Percentiles rank a stretch among this genome's conserved stretches.
phyloP scores from a whole-genome alignment of 2,797 vertebrate species.

The Thamnophis elegans region DNA sequence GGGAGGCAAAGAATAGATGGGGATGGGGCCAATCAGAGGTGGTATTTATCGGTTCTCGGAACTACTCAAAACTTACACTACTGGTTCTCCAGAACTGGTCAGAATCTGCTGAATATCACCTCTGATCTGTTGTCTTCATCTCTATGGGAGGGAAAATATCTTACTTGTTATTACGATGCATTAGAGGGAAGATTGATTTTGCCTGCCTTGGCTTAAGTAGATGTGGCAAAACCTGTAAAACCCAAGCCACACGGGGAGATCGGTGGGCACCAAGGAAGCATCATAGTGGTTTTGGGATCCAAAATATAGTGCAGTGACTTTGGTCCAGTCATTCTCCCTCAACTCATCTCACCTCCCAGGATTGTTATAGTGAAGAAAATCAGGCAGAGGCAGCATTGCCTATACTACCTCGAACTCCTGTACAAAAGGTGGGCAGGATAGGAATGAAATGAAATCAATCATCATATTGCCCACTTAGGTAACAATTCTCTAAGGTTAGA shows the following conservation, averaged over 20 bases:
- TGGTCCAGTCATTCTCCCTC: not conserved
- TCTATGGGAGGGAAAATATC: not conserved
- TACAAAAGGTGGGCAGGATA: not conserved
- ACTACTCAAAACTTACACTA: no score
- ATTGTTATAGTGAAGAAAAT: not conserved
- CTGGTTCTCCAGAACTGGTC: no score
- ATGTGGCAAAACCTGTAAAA: not conserved
- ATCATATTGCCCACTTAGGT: not conserved
- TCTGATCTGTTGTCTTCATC: no score
- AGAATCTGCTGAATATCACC: no score
- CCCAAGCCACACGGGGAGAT: not conserved
- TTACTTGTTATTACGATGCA: not conserved
- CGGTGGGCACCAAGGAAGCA: not conserved
- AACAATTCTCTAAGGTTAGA: not conserved
- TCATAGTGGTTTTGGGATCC: not conserved
- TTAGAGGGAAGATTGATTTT: not conserved
- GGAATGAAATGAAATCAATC: not conserved
- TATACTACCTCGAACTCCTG: not conserved
- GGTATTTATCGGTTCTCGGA: no score
- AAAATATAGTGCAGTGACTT: not conserved
- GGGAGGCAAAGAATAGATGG: no score
- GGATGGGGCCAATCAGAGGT: no score
- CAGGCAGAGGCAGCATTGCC: not conserved
- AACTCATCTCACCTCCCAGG: not conserved
- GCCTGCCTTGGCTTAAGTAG: not conserved